Evolutionary conservation across 2,888 invertebrate species (phyloP).

Genomic region (Callimorpha dominula): DNA sequence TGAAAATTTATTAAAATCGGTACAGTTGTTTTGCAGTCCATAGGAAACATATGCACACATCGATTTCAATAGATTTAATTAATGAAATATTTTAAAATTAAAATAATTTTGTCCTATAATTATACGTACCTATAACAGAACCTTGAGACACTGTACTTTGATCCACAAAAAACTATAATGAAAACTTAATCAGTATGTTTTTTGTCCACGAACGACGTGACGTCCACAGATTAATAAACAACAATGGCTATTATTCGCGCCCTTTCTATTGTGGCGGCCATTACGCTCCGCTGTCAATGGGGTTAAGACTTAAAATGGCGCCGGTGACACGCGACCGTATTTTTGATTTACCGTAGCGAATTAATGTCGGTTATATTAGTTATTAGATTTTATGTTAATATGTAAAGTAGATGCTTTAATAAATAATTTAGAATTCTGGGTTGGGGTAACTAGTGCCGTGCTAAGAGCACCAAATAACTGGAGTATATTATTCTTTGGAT

Average conservation of each 20-base stretch:
- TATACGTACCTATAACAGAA: background rate
- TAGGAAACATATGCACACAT: too few species aligned
- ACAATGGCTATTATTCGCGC: constrained; percentile 60
- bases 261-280: constrained; percentile 61
- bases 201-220: constrained; percentile 42
- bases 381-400: constrained; percentile 31
- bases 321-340: constrained; percentile 66
- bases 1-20: too few species aligned
- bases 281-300: constrained; percentile 61
- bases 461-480: background rate
- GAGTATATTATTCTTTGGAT: background rate
- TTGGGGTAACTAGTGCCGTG: background rate
- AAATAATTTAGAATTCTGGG: background rate
- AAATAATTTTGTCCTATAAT: background rate
- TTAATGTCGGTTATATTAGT: constrained; percentile 53
- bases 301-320: constrained; percentile 75
- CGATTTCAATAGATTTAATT: background rate
- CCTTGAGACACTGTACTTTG: constrained; percentile 8
- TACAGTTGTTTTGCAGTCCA: too few species aligned
- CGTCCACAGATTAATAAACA: constrained; percentile 43
- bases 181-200: constrained; percentile 42
- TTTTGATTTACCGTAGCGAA: constrained; percentile 64
- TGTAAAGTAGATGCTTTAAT: constrained; percentile 22
- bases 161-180: constrained; percentile 18
- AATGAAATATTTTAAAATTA: background rate